Percentiles rank a stretch among this genome's conserved stretches.
These are phyloP conservation scores for Corythoichthys haematopterus DNA, from an alignment of 2,113 vertebrate genomes.

Conservation along the genomic window DNA sequence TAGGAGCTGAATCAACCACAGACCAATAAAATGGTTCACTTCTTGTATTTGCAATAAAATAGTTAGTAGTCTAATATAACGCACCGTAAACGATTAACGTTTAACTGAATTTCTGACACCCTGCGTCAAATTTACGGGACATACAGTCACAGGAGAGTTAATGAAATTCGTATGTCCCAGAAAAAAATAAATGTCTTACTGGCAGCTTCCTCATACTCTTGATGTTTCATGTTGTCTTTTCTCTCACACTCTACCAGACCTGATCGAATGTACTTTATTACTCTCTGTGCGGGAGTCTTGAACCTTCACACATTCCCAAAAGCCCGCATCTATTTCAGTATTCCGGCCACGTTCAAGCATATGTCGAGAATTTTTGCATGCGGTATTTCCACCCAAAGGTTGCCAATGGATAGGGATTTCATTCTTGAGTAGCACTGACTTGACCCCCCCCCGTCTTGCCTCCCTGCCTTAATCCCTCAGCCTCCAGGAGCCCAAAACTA, in stretches of 20 bases:
- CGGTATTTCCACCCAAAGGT: slow-evolving; percentile 34
- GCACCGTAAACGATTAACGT: neutral
- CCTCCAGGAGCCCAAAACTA: slow-evolving; percentile 67
- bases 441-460: slow-evolving; percentile 27
- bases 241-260: slow-evolving; percentile 24
- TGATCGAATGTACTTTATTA: slow-evolving; percentile 10
- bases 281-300: slow-evolving; percentile 1
- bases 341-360: slow-evolving; percentile 21
- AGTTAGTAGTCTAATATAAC: neutral
- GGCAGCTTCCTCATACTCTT: neutral
- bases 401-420: slow-evolving; percentile 42
- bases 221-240: slow-evolving; percentile 28
- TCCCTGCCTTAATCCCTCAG: slow-evolving; percentile 63
- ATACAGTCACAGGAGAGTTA: neutral
- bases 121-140: neutral
- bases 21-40: neutral
- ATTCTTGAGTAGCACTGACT: slow-evolving; percentile 45
- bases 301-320: slow-evolving; percentile 9
- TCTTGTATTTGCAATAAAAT: neutral
- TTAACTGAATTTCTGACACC: neutral
- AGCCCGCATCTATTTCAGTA: slow-evolving; percentile 16
- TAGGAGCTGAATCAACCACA: neutral
- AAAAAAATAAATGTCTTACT: slow-evolving; percentile 19
- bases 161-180: slow-evolving; percentile 25
- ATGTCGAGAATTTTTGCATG: slow-evolving; percentile 23